Conservation (phyloP, 2,113 vertebrate species). For the Cichladusa arquata region DNA sequence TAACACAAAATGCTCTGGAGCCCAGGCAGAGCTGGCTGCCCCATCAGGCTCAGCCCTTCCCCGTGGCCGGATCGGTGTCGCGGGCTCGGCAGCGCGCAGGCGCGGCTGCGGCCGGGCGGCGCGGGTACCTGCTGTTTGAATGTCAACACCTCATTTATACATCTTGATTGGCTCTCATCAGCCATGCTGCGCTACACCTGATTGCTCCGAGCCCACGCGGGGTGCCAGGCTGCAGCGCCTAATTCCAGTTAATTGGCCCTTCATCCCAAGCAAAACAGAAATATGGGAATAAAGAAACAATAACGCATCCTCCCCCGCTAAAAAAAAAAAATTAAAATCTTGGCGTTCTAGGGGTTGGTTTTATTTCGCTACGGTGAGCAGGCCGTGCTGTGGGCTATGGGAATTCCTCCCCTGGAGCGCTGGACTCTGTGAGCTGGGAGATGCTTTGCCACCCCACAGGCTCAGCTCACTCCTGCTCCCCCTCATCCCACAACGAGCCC, state of each 20-base stretch:
- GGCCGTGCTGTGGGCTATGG: background rate
- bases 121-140: conserved; percentile 48
- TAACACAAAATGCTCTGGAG: accelerated
- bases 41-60: accelerated
- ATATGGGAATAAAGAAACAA: conserved; percentile 34
- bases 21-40: accelerated
- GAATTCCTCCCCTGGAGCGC: background rate
- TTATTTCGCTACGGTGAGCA: background rate
- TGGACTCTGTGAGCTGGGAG: background rate
- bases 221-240: conserved; percentile 48
- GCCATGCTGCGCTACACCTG: conserved; percentile 56
- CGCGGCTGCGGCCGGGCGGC: background rate
- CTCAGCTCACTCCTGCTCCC: background rate
- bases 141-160: conserved; percentile 64
- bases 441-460: conserved; percentile 1
- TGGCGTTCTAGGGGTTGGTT: background rate
- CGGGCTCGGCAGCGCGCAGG: background rate
- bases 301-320: background rate
- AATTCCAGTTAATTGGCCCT: conserved; percentile 67
- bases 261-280: conserved; percentile 47
- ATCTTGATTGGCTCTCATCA: conserved; percentile 68
- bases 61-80: background rate
- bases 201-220: conserved; percentile 33
- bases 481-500: background rate
- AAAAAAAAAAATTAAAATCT: background rate